Evolutionary conservation across 2,888 invertebrate genomes (phyloP).

Genomic region (Brachypalpus laphriformis): DNA sequence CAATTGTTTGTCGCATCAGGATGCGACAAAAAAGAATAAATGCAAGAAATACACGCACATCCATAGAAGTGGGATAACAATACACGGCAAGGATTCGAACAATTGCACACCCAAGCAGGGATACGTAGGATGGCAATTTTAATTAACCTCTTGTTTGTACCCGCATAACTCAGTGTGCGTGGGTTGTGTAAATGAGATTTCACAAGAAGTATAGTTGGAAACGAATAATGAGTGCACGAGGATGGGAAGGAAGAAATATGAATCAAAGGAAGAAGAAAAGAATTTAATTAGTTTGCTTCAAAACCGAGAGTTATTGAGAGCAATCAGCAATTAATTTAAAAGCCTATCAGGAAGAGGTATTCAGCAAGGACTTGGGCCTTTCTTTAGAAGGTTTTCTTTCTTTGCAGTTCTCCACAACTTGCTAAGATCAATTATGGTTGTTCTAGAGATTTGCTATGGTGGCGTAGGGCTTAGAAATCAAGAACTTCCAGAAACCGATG

Average conservation of each 20-base stretch:
- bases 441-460: too few species aligned
- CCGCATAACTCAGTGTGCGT: constrained; percentile 13
- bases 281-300: constrained; percentile 12
- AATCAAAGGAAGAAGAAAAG: background rate
- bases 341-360: too few species aligned
- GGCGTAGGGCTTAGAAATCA: too few species aligned
- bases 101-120: constrained; percentile 5
- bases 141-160: constrained; percentile 47
- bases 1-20: constrained; percentile 27
- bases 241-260: background rate
- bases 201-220: background rate
- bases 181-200: constrained; percentile 38
- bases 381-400: too few species aligned
- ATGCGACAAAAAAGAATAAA: background rate
- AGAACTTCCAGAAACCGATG: too few species aligned
- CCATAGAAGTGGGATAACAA: constrained; percentile 16
- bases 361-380: too few species aligned
- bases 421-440: too few species aligned
- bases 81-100: constrained; percentile 9
- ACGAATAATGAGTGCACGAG: background rate
- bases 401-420: too few species aligned
- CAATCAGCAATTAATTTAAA: too few species aligned
- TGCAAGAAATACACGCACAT: background rate
- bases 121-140: constrained; percentile 41
- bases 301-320: background rate